A percentile compares a stretch with the other conserved stretches of the same genome.
Conservation (phyloP, 1,140 invertebrate species). For the Trinorchestia longiramus region DNA sequence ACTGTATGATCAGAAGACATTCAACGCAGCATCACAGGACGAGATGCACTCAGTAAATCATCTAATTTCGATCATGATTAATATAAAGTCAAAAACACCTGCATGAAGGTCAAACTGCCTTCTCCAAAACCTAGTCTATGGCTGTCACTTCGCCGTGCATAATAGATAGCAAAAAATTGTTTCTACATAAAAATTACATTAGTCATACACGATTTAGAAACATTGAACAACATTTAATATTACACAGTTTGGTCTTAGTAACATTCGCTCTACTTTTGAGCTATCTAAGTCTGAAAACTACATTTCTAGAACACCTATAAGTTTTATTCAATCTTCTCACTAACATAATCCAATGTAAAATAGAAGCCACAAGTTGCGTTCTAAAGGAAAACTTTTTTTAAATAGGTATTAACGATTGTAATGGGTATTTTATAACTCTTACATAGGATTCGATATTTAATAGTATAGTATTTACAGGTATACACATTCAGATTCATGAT, state of each 20-base stretch:
- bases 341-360: too few species aligned
- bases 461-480: not conserved
- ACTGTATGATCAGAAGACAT: not conserved
- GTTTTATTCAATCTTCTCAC: too few species aligned
- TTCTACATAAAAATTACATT: not conserved
- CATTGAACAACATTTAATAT: not conserved
- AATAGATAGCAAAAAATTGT: not conserved
- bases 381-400: too few species aligned
- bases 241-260: too few species aligned
- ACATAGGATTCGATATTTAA: not conserved
- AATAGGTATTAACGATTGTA: too few species aligned
- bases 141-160: not conserved
- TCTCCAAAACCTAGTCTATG: not conserved
- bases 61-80: not conserved
- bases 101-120: too few species aligned
- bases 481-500: not conserved
- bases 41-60: not conserved
- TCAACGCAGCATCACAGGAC: not conserved
- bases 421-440: too few species aligned
- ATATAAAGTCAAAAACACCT: not conserved
- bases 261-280: too few species aligned
- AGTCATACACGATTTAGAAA: not conserved
- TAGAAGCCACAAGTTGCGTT: too few species aligned
- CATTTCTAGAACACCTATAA: too few species aligned
- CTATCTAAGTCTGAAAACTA: too few species aligned